Evolutionary conservation across 2,888 invertebrate genomes (phyloP).

Genomic region (Cactoblastis cactorum): DNA sequence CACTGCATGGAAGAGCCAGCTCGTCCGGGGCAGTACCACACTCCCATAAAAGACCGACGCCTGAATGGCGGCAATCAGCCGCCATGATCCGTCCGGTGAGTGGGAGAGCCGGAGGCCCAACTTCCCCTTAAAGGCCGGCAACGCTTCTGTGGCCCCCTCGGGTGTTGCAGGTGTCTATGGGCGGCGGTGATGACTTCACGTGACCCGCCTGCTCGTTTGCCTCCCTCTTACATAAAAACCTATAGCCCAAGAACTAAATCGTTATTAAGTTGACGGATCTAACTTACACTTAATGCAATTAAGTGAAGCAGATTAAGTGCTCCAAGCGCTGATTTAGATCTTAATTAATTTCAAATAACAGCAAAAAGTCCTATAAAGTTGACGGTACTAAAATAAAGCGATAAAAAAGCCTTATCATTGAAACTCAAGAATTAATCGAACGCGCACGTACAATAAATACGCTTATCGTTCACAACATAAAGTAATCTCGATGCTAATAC

Average conservation of each 20-base stretch:
- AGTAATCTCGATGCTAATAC: constrained; percentile 67
- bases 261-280: too few relatives aligned
- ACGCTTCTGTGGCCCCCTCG: too few relatives aligned
- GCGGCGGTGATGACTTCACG: too few relatives aligned
- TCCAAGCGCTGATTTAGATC: background rate
- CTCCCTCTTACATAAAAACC: background rate
- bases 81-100: too few relatives aligned
- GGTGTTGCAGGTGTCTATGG: too few relatives aligned
- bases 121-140: too few relatives aligned
- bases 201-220: too few relatives aligned
- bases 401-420: constrained; percentile 45
- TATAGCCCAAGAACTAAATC: background rate
- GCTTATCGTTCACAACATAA: constrained; percentile 63
- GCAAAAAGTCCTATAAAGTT: constrained; percentile 8
- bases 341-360: constrained; percentile 11
- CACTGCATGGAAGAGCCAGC: too few relatives aligned
- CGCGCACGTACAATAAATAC: constrained; percentile 60
- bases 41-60: too few relatives aligned
- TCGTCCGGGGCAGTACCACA: too few relatives aligned
- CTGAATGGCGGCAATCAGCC: too few relatives aligned
- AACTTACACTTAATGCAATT: background rate
- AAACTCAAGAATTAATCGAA: constrained; percentile 62
- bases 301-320: background rate
- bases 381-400: constrained; percentile 26
- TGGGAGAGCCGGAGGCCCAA: too few relatives aligned